Evolutionary conservation across 2,797 vertebrate genomes (phyloP), one percentile per base, ranked within the genome.

Genomic region (Rhynchonycteris naso): DNA sequence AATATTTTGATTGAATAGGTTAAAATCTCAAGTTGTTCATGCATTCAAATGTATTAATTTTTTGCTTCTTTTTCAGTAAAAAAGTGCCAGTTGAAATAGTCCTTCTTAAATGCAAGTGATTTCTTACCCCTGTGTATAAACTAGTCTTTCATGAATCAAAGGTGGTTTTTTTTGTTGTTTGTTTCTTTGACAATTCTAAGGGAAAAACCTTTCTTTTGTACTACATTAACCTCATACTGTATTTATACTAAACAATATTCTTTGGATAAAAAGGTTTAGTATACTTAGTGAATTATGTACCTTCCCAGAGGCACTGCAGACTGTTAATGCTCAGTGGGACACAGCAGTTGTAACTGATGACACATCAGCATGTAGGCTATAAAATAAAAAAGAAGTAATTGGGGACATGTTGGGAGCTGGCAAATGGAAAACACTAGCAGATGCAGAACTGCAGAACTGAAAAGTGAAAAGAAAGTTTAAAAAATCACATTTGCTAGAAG

Each of bases 161-260:
- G 56, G 3, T 24, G 43, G 43, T n/a, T 68, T 33, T 22, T 4
- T 30, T 65, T 43, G 52, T 30, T 24, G 21, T 35, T 65, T 56
- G 72, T 65, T 96, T 56, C 38, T 68, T 85, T 97, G 58, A 84
- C 65, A 21, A 94, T 92, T 87, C 85, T 38, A 92, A 78, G 84
- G 63, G 52, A 94, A 94, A 80, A 93, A 24, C 14, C 52, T 94
- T 96, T 97, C 65, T 83, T 96, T 97, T 95, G 81, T 66, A 50
- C 54, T 66, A 80, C 75, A 90, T 96, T 88, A 97, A 93, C 85
- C 47, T 95, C 54, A 22, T 74, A 91, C 84, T 96, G 1, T 97
- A 96, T 97, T 98, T 97, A 61, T 96, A 63, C 97, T 97, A 97
- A 97, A 95, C 75, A 97, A 18, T 84, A 94, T 96, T 94, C 35